Evolutionary conservation across 2,888 invertebrate genomes (phyloP), one percentile per base, ranked within the genome.

Genomic region (Cancer borealis): DNA sequence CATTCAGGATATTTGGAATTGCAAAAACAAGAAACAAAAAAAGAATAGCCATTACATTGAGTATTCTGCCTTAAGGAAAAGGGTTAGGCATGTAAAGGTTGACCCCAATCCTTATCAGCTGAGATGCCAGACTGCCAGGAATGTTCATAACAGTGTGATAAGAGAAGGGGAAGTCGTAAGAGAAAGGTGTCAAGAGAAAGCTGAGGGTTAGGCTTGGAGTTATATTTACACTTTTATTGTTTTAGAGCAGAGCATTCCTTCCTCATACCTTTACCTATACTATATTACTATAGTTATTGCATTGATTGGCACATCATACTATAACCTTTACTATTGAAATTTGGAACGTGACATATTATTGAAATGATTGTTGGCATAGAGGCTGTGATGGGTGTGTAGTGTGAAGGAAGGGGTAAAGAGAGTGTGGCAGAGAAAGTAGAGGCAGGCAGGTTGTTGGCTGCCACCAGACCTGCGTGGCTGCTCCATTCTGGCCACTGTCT

Each of bases 391-490:
- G 54, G 26, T 21, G 90, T 60, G 45, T 5, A 49, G 30, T 14
- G 84, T 84, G 84, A 17, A 30, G 84, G 30, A 39, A 17, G 84
- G 84, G 17, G 39, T 30, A 39, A 39, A 84, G 39, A 39, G 39
- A 84, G 84, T 39, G 30, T 30, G 84, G 84, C 84, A 84, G 84
- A 84, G 84, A 84, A 39, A 39, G 73, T 8, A n/a, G 84, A 84
- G 39, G 84, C 84, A 84, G 84, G 84, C 84, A 84, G 84, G 84
- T 73, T 84, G 84, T 84, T 84, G 84, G 84, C 84, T 84, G 39
- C 84, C 84, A 84, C 84, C 84, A 84, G 84, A 84, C 84, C 84
- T 84, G 84, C 39, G 84, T 84, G 84, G 73, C 39, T 21, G 84
- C 84, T 39, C 84, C 84, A 30, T 84, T 39, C 84, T 84, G 84